A percentile compares a stretch with the other conserved stretches of the same genome.
phyloP scores from a whole-genome alignment of 2,113 vertebrate genomes.

The Phrynosoma platyrhinos region DNA sequence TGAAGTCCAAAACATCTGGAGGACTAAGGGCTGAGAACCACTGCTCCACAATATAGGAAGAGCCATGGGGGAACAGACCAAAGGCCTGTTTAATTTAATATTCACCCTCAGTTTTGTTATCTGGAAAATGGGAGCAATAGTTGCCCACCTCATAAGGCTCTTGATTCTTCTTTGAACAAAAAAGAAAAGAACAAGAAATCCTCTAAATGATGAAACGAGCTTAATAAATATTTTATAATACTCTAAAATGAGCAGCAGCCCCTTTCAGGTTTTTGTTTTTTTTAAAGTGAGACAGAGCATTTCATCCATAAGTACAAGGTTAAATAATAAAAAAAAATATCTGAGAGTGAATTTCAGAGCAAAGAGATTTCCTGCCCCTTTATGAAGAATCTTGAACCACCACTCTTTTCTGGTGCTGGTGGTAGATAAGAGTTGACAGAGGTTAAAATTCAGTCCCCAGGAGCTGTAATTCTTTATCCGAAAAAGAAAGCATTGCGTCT shows the following conservation, averaged over 20 bases:
- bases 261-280: background rate
- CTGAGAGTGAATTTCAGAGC: background rate
- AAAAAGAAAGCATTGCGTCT: no score
- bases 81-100: background rate
- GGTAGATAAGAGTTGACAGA: no score
- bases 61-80: no score
- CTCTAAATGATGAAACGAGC: background rate
- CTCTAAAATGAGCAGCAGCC: background rate
- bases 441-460: no score
- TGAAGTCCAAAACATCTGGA: no score
- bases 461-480: no score
- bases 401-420: no score
- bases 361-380: background rate
- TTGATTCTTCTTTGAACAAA: background rate
- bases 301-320: background rate
- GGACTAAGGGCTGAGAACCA: no score
- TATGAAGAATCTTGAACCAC: background rate
- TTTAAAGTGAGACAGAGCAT: background rate
- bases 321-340: constrained; percentile 12
- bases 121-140: background rate
- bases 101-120: background rate
- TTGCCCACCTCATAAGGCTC: background rate
- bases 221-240: background rate
- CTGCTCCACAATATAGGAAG: no score
- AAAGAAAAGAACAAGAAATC: background rate